A percentile compares a stretch with the other conserved stretches of the same genome.
phyloP scores from a whole-genome alignment of 2,888 invertebrate species.

The Drosophila macrospina region DNA sequence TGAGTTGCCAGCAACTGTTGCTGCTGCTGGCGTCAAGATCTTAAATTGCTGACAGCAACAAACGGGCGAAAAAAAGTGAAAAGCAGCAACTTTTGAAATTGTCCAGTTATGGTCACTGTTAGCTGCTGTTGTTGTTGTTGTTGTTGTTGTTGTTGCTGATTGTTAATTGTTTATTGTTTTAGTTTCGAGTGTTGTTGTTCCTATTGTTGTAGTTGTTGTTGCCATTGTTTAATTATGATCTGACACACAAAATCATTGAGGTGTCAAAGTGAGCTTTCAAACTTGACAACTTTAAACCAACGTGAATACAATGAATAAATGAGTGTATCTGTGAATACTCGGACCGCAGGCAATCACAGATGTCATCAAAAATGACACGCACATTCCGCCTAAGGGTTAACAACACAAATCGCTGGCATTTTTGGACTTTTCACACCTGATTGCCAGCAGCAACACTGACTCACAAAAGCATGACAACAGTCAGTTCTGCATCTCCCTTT shows the following conservation, averaged over 20 bases:
- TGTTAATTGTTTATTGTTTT: slow-evolving; percentile 47
- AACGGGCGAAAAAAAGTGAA: slow-evolving; percentile 63
- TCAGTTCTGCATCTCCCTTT: not conserved
- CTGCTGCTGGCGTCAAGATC: slow-evolving; percentile 42
- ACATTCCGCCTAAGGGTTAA: slow-evolving; percentile 1
- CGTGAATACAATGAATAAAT: slow-evolving; percentile 2
- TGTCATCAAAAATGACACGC: slow-evolving; percentile 2
- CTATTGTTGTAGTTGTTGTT: slow-evolving; percentile 21
- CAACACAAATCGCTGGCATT: slow-evolving; percentile 1
- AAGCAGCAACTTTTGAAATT: slow-evolving; percentile 61
- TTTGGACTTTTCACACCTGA: slow-evolving; percentile 49
- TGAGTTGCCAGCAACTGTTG: slow-evolving; percentile 21
- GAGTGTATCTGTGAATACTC: slow-evolving; percentile 4
- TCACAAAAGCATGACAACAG: slow-evolving; percentile 21
- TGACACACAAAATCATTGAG: slow-evolving; percentile 73
- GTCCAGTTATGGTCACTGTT: slow-evolving; percentile 14
- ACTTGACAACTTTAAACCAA: not conserved
- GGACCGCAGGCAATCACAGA: not conserved
- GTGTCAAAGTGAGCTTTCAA: slow-evolving; percentile 56
- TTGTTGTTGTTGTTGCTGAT: slow-evolving; percentile 27
- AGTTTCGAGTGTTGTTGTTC: slow-evolving; percentile 4
- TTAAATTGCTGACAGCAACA: slow-evolving; percentile 47
- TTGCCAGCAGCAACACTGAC: slow-evolving; percentile 23
- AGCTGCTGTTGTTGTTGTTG: slow-evolving; percentile 10
- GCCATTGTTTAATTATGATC: slow-evolving; percentile 39